Evolutionary conservation across 1,140 invertebrate genomes (phyloP), one percentile per base, ranked within the genome.

Genomic region (Drosophila nasuta): DNA sequence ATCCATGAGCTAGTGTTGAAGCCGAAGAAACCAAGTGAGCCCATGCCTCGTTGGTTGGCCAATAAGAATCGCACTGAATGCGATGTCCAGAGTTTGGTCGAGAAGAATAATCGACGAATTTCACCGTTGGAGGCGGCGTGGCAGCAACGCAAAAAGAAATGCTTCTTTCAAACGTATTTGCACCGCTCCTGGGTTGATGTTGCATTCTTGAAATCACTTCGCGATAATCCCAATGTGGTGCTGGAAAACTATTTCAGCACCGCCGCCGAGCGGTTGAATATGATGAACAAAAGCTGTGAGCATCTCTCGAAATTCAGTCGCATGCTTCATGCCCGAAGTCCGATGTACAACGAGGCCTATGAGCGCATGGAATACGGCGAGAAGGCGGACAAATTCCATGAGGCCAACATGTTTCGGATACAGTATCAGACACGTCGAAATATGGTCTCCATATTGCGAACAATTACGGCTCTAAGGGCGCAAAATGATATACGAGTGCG

Each of bases 381-480:
- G 0, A 57, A 75, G 7, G 30, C 13, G n/a, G 38, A 56, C 1
- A 64, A 51, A 1, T 56, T 75, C 15, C 64, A 67, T 1, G 72
- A 91, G 5, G 48, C 71, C 0, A 83, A 80, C 38, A 57, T 91
- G 46, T 79, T 67, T 43, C 76, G 91, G 6, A 70, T 92, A 1
- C 91, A 92, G 57, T 91, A 89, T 60, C 91, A 92, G 46, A 90
- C 91, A 1, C 77, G 83, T 0, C 77, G 91, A 0, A 87, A 82
- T 20, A 91, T 92, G 91, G 8, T 79, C 4, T 82, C 72, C n/a
- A 86, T 91, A 28, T 60, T 92, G 8, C 41, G 59, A 0, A 81
- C 65, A 3, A 78, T 92, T 8, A 74, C 70, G 5, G 8, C 73
- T 1, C 45, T 92, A 0, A 48, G 89, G 1, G 60, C 56, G 1